Base-by-base conservation (phyloP, 2,888 invertebrate species). In the Hirtodrosophila duncani region DNA sequence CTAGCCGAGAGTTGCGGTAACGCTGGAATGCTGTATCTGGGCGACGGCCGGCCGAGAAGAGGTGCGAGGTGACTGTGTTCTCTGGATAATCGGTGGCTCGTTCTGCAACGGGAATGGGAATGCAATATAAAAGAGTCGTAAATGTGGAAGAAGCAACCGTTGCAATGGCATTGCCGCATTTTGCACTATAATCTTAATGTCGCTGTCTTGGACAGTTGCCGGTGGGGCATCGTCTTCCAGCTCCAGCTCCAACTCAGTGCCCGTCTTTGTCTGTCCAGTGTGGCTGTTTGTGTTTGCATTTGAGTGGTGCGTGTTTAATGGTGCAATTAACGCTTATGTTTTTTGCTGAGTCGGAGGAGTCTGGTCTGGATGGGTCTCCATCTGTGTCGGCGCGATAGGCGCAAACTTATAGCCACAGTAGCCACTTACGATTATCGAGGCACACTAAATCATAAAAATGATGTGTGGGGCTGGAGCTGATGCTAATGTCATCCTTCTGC, bases 371-470 rank as follows among this genome's bases (percentile, higher is more conserved):
- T 53, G 20, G 18, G 26, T n/a, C 6, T 27, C 3, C 8, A 8
- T 8, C 9, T 14, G 39, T 18, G 42, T 52, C 27, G 20, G 36
- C 39, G 53, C 39, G 31, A n/a, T 10, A 11, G 26, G 26, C 2
- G 9, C 3, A 11, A 11, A 11, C 6, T 2, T 26, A 4, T 9
- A 3, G 10, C 6, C 51, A 63, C 63, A 38, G 69, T 66, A 55
- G 68, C 55, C 92, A 86, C 94, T 93, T 89, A 95, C 95, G 94
- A 88, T 94, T 95, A 85, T 95, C 95, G 72, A 96, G 88, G 84
- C 96, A 96, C 51, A 95, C 94, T 50, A 96, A 91, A 87, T 96
- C 95, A 83, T 94, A 96, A 84, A 95, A 94, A 83, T 95, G 93
- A 86, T 95, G 94, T 6, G 93, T 93, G 2, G 93, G 93, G 70